Conservation (phyloP, 2,888 invertebrate genomes). For the Kuschelorhynchus macadamiae region DNA sequence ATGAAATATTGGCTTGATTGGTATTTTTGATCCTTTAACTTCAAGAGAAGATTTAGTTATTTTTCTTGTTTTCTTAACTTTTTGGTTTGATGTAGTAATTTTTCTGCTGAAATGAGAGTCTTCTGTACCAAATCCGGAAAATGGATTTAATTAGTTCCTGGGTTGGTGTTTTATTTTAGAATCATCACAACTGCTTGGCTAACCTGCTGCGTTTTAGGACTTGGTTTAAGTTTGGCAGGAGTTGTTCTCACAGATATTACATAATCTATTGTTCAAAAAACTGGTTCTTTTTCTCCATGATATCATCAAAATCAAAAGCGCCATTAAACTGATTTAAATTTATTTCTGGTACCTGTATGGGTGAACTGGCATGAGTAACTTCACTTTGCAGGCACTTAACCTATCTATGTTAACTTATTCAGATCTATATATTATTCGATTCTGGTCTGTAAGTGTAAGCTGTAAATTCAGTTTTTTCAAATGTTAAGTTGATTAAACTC, state of each 20-base stretch:
- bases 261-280: conserved; percentile 27
- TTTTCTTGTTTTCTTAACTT: conserved; percentile 21
- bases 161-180: too few relatives aligned
- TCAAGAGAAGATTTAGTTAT: conserved; percentile 5
- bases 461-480: conserved; percentile 25
- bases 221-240: not conserved
- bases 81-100: too few relatives aligned
- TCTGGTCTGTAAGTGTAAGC: not conserved
- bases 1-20: conserved; percentile 11
- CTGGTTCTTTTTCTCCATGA: conserved; percentile 39
- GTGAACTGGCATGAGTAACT: not conserved
- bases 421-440: too few relatives aligned
- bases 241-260: not conserved
- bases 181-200: too few relatives aligned
- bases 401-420: not conserved
- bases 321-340: conserved; percentile 21
- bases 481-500: conserved; percentile 25
- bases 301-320: conserved; percentile 35
- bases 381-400: not conserved
- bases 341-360: conserved; percentile 13
- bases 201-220: too few relatives aligned
- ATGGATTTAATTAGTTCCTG: too few relatives aligned
- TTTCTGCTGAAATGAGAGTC: not conserved
- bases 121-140: not conserved
- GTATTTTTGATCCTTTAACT: not conserved